A percentile compares a stretch with the other conserved stretches of the same genome.
Conservation (phyloP, 2,113 vertebrate genomes). For the Gracilinanus agilis region DNA sequence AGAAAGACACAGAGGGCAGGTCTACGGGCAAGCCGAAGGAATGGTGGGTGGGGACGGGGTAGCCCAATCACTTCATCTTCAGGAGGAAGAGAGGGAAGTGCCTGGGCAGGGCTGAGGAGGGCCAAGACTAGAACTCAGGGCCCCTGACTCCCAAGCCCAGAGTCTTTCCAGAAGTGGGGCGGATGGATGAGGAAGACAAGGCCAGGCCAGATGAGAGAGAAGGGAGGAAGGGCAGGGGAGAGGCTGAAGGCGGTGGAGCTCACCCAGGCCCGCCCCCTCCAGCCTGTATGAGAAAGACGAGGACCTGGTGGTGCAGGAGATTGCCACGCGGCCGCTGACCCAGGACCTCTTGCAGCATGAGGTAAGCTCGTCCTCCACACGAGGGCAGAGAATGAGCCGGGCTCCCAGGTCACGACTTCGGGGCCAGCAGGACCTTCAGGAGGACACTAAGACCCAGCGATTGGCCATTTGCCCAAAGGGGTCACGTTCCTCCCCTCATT, state of each 20-base stretch:
- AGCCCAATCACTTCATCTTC: no score
- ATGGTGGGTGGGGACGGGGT: not conserved
- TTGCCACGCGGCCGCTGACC: constrained; percentile 85
- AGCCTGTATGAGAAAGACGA: constrained; percentile 89
- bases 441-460: not conserved
- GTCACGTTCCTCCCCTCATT: no score
- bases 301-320: constrained; percentile 87
- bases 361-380: constrained; percentile 65
- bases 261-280: not conserved
- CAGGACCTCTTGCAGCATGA: constrained; percentile 90
- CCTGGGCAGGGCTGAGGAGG: not conserved
- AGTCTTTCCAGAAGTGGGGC: not conserved
- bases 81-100: not conserved
- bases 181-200: no score
- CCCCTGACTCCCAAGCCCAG: no score
- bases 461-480: not conserved
- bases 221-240: not conserved
- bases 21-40: not conserved
- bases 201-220: not conserved
- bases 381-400: no score
- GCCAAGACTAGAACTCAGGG: no score
- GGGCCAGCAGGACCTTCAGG: no score
- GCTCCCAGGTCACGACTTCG: not conserved
- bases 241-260: not conserved
- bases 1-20: no score